phyloP scores from a whole-genome alignment of 1,140 invertebrate species.

The Trachymyrmex septentrionalis region DNA sequence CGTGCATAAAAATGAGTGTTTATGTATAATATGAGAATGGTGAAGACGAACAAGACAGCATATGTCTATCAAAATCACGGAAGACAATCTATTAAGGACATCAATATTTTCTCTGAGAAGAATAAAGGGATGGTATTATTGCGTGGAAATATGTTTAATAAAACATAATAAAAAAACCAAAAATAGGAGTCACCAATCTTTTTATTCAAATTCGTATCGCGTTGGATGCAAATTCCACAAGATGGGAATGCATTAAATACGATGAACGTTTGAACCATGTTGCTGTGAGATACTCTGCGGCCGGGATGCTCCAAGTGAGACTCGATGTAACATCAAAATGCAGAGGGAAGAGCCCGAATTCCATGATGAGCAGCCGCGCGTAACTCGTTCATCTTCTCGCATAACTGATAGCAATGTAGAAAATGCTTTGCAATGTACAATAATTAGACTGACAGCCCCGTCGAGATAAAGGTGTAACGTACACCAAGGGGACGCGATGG shows the following conservation, averaged over 20 bases:
- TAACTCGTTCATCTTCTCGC: constrained; percentile 26
- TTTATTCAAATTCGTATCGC: not conserved
- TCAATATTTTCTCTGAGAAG: no score
- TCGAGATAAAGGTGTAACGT: constrained; percentile 11
- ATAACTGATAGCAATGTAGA: not conserved
- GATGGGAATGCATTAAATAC: not conserved
- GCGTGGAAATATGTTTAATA: not conserved
- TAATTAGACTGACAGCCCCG: constrained; percentile 22
- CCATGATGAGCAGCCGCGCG: not conserved
- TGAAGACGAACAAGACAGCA: not conserved
- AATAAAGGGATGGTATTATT: not conserved
- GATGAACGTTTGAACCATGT: not conserved
- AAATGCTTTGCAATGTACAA: constrained; percentile 15
- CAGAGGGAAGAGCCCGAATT: not conserved
- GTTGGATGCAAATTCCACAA: not conserved
- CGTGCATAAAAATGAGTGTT: no score
- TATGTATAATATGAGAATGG: not conserved
- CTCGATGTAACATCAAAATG: not conserved
- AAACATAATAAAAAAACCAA: not conserved
- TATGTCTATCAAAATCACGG: not conserved
- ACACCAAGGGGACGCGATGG: constrained; percentile 27
- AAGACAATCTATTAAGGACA: not conserved
- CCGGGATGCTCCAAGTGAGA: not conserved
- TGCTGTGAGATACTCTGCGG: not conserved
- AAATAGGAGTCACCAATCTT: not conserved